Base-by-base conservation (phyloP, 2,797 vertebrate species). In the Myripristis jacobus region DNA sequence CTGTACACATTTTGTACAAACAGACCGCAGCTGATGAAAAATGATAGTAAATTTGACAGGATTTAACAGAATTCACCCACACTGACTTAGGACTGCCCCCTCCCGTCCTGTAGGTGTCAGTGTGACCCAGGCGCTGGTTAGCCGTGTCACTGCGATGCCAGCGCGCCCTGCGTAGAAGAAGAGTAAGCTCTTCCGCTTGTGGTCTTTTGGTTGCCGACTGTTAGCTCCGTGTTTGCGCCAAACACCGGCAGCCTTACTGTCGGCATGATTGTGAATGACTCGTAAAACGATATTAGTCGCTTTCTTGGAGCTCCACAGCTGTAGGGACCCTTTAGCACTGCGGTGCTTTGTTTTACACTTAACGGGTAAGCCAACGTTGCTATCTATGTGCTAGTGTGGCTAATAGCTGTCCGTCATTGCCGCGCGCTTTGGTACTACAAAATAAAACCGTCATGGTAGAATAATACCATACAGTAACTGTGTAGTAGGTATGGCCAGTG, bases 161-260 rank as follows among this genome's bases (percentile, higher is more conserved):
- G 52, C 53, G 71, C 70, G 77, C 74, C 74, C 57, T 34, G 2
- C 54, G 55, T 25, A 69, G 84, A 85, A 81, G 85, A 85, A 85
- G 70, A 80, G 13, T 1, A 2, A n/a, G 34, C 0, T 21, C 16
- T 44, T n/a, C n/a, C 43, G 50, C 46, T 64, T 66, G 18, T 60
- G 10, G 13, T 58, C 41, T 72, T 69, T 64, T 53, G 58, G 43
- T 55, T 72, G 84, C 81, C 73, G 77, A 6, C 36, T 56, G 38
- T 41, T 41, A 43, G 60, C 36, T 44, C 25, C 2, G 24, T 29
- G 15, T 4, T 31, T 12, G 2, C 43, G 9, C 18, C 1, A 53
- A 67, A 70, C 34, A 53, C 75, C 77, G 73, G 84, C 22, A 41
- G 29, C 29, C 4, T 31, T 16, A 16, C 8, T 53, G 4, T 29